These are phyloP conservation scores for Agrochola lota DNA, from an alignment of 2,888 invertebrate genomes.

Conservation along the genomic window DNA sequence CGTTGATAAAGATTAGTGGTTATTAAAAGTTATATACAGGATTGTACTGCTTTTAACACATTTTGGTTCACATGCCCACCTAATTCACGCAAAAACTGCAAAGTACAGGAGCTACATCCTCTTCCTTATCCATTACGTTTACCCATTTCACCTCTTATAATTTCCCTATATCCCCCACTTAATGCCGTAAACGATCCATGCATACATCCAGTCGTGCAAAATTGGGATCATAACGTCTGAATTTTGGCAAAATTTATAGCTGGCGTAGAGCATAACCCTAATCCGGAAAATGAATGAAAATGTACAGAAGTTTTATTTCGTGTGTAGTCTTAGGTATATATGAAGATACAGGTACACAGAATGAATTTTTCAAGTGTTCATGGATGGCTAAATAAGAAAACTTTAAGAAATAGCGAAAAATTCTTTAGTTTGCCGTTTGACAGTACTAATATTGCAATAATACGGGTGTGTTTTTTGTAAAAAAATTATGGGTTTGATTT, in stretches of 20 bases:
- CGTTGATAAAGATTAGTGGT: background rate
- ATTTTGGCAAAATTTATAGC: conserved; percentile 63
- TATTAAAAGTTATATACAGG: background rate
- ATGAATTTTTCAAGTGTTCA: background rate
- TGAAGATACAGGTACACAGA: background rate
- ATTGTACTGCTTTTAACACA: background rate
- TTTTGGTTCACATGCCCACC: background rate
- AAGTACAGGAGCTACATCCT: conserved; percentile 2
- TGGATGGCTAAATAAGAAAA: too few relatives aligned
- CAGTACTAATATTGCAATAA: background rate
- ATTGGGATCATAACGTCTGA: conserved; percentile 63
- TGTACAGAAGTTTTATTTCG: conserved; percentile 45
- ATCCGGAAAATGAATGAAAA: conserved; percentile 51
- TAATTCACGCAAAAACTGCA: background rate
- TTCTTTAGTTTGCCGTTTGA: background rate
- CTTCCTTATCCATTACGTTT: conserved; percentile 29
- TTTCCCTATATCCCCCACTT: conserved; percentile 56
- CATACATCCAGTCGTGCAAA: conserved; percentile 50
- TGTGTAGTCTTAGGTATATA: conserved; percentile 11
- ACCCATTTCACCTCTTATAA: conserved; percentile 50
- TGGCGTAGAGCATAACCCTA: conserved; percentile 48
- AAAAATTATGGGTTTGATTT: background rate
- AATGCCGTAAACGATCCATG: conserved; percentile 60
- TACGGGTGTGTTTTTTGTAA: background rate
- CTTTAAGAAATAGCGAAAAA: background rate